Percentiles rank a stretch among this genome's conserved stretches.
phyloP scores from a whole-genome alignment of 2,113 vertebrate genomes.

The Gallinago media region DNA sequence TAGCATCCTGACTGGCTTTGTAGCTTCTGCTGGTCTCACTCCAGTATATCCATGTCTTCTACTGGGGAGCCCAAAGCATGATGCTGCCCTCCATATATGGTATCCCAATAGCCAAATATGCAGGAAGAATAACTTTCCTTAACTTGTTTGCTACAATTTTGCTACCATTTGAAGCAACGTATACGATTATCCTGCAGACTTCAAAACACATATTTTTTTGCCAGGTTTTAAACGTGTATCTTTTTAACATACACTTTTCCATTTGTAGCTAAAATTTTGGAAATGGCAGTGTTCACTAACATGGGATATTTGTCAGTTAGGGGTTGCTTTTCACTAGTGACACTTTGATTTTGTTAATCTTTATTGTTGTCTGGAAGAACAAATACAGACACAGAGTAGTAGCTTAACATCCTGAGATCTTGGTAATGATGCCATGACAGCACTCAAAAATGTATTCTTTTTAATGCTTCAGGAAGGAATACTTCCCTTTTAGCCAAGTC shows the following conservation, averaged over 20 bases:
- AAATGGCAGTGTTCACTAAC: neutral
- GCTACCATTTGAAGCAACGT: neutral
- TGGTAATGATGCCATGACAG: neutral
- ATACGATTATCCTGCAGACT: neutral
- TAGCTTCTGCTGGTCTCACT: neutral
- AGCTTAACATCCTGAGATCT: neutral
- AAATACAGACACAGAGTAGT: neutral
- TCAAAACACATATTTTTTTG: neutral
- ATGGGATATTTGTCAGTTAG: neutral
- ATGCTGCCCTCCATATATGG: neutral
- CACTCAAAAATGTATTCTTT: neutral
- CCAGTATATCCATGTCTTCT: neutral
- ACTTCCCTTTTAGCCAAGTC: neutral
- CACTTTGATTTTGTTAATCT: neutral
- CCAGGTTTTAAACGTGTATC: neutral
- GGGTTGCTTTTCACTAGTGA: neutral
- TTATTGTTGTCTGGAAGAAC: constrained; percentile 17
- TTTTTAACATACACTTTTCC: neutral
- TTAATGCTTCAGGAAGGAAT: neutral
- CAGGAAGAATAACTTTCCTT: neutral
- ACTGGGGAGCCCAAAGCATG: neutral
- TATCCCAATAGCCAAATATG: neutral
- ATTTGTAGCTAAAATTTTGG: neutral
- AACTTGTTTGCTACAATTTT: neutral
- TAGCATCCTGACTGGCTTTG: neutral